A percentile compares a stretch with the other conserved stretches of the same genome.
phyloP scores from a whole-genome alignment of 2,888 invertebrate genomes.

The Graphium colonna region DNA sequence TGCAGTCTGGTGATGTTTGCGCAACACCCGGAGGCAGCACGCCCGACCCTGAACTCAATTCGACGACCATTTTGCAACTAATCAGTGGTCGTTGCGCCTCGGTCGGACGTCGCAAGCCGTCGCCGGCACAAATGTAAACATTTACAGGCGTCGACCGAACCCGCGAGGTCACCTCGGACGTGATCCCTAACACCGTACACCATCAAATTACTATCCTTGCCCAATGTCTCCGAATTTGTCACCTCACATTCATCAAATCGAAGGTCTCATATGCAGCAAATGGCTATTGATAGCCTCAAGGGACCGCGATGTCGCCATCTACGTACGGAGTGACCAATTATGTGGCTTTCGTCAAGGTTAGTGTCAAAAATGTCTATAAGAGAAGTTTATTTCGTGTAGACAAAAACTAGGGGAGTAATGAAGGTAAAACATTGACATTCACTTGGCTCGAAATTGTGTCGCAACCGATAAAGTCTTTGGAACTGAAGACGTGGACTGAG shows the following conservation, averaged over 20 bases:
- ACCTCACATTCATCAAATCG: slow-evolving; percentile 23
- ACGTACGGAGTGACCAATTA: neutral
- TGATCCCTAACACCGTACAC: slow-evolving; percentile 47
- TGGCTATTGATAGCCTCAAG: slow-evolving; percentile 16
- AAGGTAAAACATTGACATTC: slow-evolving; percentile 9
- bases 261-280: slow-evolving; percentile 15
- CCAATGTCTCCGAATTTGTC: slow-evolving; percentile 31
- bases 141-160: slow-evolving; percentile 70
- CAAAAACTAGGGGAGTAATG: neutral
- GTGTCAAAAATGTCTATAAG: neutral
- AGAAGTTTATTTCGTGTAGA: neutral
- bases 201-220: slow-evolving; percentile 48
- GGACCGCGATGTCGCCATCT: slow-evolving; percentile 14
- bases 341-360: neutral
- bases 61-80: slow-evolving; percentile 77
- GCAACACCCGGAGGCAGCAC: slow-evolving; percentile 75
- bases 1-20: slow-evolving; percentile 48
- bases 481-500: neutral
- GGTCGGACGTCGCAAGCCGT: slow-evolving; percentile 47
- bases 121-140: slow-evolving; percentile 76
- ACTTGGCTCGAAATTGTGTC: neutral
- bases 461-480: neutral
- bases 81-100: slow-evolving; percentile 58
- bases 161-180: slow-evolving; percentile 68
- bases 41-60: slow-evolving; percentile 76